These are phyloP conservation scores for Rotaria magnacalcarata DNA, from an alignment of 2,888 invertebrate genomes.

Conservation along the genomic window DNA sequence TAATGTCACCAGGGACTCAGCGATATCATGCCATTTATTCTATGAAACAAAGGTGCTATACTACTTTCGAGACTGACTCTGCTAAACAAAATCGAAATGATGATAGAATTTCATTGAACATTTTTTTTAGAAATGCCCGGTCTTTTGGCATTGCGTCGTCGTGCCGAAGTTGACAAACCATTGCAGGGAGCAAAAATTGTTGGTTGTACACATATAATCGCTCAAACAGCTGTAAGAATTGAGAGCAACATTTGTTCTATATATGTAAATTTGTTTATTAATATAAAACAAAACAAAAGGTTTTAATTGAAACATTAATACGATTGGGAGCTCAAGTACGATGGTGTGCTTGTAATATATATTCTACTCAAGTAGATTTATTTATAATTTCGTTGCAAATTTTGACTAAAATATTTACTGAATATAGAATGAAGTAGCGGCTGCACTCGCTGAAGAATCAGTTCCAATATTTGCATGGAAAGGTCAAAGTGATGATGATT, in stretches of 20 bases:
- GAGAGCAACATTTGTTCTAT: fast-evolving
- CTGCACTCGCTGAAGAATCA: conserved; percentile 80
- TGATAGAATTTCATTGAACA: too few species aligned
- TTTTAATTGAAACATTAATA: conserved; percentile 80
- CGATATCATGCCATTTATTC: too few species aligned
- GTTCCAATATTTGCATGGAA: conserved; percentile 91
- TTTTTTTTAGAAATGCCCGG: conserved; percentile 81
- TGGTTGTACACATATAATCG: conserved; percentile 95
- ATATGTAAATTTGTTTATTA: neutral
- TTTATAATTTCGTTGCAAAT: neutral
- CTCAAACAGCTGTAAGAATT: conserved; percentile 77
- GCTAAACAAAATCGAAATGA: too few species aligned
- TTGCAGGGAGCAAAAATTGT: conserved; percentile 89
- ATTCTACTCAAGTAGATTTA: conserved; percentile 78
- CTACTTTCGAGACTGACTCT: too few species aligned
- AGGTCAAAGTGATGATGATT: conserved; percentile 92
- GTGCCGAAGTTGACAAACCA: conserved; percentile 84
- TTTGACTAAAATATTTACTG: too few species aligned
- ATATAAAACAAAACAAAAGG: neutral
- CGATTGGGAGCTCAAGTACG: conserved; percentile 81
- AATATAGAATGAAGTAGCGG: conserved; percentile 80
- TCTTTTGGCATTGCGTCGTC: conserved; percentile 83
- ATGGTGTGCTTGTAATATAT: conserved; percentile 96
- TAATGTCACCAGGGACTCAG: too few species aligned
- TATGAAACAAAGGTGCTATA: too few species aligned